Conservation (phyloP, 2,888 invertebrate genomes). For the Pilophorus perplexus region DNA sequence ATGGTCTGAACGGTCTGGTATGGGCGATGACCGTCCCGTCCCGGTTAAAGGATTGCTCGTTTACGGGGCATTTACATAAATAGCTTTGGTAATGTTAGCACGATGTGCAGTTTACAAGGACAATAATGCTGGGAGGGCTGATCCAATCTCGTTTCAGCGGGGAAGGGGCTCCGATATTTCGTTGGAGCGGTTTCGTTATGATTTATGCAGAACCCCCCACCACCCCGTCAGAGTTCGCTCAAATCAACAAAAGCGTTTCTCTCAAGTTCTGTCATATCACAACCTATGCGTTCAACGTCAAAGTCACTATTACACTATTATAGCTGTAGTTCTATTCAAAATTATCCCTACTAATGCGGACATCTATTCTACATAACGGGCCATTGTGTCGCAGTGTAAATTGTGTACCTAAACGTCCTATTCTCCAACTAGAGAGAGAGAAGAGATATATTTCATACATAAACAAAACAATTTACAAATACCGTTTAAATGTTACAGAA, state of each 20-base stretch:
- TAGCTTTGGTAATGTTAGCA: constrained; percentile 13
- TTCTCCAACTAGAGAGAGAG: no score
- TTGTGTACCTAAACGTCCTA: no score
- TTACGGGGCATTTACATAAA: constrained; percentile 22
- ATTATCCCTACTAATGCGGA: no score
- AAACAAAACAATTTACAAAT: no score
- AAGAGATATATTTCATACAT: no score
- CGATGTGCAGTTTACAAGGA: constrained; percentile 35
- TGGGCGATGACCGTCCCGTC: constrained; percentile 18
- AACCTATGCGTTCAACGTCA: no score
- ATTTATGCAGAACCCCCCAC: constrained; percentile 24
- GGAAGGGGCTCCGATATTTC: background rate
- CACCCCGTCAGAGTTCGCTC: constrained; percentile 18
- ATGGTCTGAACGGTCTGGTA: background rate
- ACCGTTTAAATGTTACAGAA: no score
- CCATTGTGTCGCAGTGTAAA: no score
- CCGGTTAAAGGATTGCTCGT: constrained; percentile 23
- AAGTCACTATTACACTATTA: no score
- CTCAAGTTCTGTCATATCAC: no score
- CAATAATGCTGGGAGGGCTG: constrained; percentile 25
- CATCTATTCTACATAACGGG: no score
- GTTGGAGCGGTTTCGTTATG: background rate
- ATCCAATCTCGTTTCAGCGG: constrained; percentile 28
- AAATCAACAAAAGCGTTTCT: constrained; percentile 29
- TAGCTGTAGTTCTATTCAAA: no score